Percentiles rank a stretch among this genome's conserved stretches.
Evolutionary conservation across 2,113 vertebrate genomes (phyloP).

Genomic region (Pheucticus melanocephalus): DNA sequence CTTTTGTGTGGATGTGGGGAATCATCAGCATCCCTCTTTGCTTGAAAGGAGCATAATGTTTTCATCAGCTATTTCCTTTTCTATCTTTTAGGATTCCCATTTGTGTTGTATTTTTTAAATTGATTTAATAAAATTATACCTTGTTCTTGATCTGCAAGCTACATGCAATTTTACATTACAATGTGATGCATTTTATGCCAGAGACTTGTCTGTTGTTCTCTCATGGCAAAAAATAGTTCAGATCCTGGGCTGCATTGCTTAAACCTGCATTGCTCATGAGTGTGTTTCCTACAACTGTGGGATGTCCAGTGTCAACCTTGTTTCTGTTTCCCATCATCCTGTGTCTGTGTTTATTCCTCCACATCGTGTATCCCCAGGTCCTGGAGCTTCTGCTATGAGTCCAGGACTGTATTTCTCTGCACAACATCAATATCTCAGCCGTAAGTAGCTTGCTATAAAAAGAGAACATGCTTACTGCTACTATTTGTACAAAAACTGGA

Average conservation of each 20-base stretch:
- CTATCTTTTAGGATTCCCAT: not conserved
- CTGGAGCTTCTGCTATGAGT: fast-evolving
- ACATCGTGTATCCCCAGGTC: not conserved
- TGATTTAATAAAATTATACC: not conserved
- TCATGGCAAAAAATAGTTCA: not conserved
- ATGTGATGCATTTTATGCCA: not conserved
- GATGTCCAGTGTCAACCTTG: not conserved
- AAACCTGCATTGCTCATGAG: fast-evolving
- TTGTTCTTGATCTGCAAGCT: not conserved
- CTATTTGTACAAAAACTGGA: not conserved
- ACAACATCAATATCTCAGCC: not conserved
- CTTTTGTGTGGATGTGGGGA: not conserved
- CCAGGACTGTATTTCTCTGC: not conserved
- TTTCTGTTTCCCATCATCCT: not conserved
- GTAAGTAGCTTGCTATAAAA: not conserved
- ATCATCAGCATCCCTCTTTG: not conserved
- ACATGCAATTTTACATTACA: not conserved
- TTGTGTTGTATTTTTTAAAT: no score
- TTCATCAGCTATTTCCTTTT: not conserved
- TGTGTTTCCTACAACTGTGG: not conserved
- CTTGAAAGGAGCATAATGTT: not conserved
- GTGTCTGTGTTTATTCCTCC: not conserved
- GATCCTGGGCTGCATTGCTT: not conserved
- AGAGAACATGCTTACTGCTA: not conserved
- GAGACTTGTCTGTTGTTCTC: not conserved